A percentile compares a stretch with the other conserved stretches of the same genome.
Evolutionary conservation across 2,797 vertebrate species (phyloP).

Genomic region (Varecia variegata): DNA sequence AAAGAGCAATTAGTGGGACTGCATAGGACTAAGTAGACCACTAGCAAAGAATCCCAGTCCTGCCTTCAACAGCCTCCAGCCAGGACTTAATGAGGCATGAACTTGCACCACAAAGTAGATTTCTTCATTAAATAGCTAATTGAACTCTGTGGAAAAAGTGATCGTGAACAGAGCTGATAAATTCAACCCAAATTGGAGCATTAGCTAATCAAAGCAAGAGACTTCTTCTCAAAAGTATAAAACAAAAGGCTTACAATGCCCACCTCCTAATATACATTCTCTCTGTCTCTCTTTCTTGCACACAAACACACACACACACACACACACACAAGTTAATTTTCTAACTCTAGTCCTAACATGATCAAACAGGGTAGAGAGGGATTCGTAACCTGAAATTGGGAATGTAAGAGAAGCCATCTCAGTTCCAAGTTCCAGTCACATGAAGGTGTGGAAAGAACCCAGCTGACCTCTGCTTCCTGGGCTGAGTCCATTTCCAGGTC

Average conservation of each 20-base stretch:
- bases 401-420: neutral
- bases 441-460: neutral
- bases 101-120: slow-evolving; percentile 58
- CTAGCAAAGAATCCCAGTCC: neutral
- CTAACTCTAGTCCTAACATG: neutral
- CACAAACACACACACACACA: neutral
- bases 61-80: neutral
- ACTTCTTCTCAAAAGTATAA: slow-evolving; percentile 31
- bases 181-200: slow-evolving; percentile 63
- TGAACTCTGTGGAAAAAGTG: slow-evolving; percentile 60
- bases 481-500: neutral
- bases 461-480: neutral
- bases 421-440: neutral
- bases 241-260: neutral
- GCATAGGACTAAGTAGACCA: neutral
- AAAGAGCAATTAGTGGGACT: neutral
- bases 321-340: neutral
- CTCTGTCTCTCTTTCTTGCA: too few species aligned
- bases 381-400: slow-evolving; percentile 14
- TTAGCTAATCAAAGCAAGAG: slow-evolving; percentile 55
- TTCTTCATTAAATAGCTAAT: slow-evolving; percentile 64
- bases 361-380: neutral
- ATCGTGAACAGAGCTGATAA: slow-evolving; percentile 61
- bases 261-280: neutral
- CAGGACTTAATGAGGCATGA: slow-evolving; percentile 13